Evolutionary conservation across 2,113 vertebrate species (phyloP), one percentile per base, ranked within the genome.

Genomic region (Gambusia holbrooki): DNA sequence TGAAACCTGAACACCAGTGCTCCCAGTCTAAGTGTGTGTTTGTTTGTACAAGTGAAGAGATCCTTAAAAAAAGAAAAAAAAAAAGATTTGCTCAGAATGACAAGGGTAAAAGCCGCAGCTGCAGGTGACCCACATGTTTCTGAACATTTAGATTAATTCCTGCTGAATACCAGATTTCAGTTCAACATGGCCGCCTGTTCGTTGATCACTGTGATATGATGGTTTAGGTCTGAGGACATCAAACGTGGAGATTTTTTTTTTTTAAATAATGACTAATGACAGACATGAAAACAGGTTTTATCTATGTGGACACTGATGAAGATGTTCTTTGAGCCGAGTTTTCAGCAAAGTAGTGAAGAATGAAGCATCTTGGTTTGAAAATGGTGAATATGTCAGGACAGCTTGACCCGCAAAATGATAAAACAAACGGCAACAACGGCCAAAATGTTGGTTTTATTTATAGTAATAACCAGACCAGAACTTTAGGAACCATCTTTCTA

Each of bases 1-100:
- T 92, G 90, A 84, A 87, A 90, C 86, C 81, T 5, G 70, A 74
- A 87, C 78, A 78, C 86, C 51, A 58, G 51, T 25, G 51, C 51
- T 58, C 51, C 32, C 80, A 71, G 48, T 48, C 65, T 66, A 42
- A 22, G 37, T 32, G 60, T 68, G 69, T 70, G 69, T 70, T 37
- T 45, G 22, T 62, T 40, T 72, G 71, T 15, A 17, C 25, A 54
- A 51, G 51, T 65, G 62, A 66, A 28, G 9, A 33, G 4, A 54
- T 19, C 51, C 28, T 51, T 58, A 1, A 33, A 32, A 74, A 4
- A 62, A 15, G 61, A 74, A n/a, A 33, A 12, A 17, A 8, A 64
- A 64, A 2, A 1, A 33, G 63, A 12, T 37, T 65, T 37, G 4
- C 3, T 65, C 32, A 51, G 17, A 22, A 22, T 19, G 19, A 51